phyloP scores from a whole-genome alignment of 1,140 invertebrate genomes.

The Zelostemma sp. region DNA sequence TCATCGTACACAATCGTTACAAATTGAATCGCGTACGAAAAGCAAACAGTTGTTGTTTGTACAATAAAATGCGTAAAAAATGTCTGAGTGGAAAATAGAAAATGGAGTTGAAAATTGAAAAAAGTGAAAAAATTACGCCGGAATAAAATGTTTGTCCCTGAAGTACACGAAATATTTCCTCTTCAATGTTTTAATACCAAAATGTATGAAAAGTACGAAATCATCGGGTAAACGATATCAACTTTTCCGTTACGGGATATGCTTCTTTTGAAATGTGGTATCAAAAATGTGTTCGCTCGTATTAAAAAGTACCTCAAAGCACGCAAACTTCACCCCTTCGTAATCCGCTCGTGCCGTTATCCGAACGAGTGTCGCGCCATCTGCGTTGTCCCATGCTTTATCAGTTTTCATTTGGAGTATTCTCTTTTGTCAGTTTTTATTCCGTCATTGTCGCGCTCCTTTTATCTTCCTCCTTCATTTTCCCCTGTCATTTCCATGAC shows the following conservation, averaged over 20 bases:
- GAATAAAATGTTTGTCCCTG: too few species aligned
- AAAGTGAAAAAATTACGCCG: too few species aligned
- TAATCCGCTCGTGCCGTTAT: neutral
- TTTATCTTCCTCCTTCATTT: constrained; percentile 4
- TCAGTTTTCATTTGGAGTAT: constrained; percentile 13
- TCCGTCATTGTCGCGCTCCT: neutral
- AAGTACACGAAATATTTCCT: too few species aligned
- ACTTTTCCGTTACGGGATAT: neutral
- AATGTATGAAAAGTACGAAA: neutral
- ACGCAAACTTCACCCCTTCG: constrained; percentile 1
- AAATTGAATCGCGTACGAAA: too few species aligned
- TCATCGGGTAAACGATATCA: neutral
- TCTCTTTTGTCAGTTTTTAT: constrained; percentile 4
- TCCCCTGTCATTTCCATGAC: constrained; percentile 21
- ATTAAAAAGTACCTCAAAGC: neutral
- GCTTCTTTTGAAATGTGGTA: too few species aligned
- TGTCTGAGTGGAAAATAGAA: too few species aligned
- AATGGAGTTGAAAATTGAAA: too few species aligned
- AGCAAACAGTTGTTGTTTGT: too few species aligned
- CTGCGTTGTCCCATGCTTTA: neutral
- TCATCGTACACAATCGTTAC: too few species aligned
- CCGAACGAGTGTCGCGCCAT: neutral
- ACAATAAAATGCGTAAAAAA: constrained; percentile 11
- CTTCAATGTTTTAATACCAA: neutral
- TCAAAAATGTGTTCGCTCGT: neutral